Conservation (phyloP, 2,113 vertebrate species). For the Labrus mixtus region DNA sequence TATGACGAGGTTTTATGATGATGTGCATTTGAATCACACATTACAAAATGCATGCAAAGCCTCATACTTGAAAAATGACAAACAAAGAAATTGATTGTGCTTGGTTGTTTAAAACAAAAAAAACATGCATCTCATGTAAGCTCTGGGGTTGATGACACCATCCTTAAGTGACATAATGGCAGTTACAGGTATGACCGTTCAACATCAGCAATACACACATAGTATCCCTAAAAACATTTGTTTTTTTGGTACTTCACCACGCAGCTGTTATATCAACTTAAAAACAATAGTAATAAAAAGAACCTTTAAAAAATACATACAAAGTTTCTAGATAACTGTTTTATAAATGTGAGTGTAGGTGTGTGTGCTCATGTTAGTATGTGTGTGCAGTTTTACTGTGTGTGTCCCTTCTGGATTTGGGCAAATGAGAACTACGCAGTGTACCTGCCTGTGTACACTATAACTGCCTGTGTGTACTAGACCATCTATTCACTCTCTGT, state of each 20-base stretch:
- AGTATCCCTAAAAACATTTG: no score
- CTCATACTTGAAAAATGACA: neutral
- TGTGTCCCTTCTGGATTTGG: constrained; percentile 12
- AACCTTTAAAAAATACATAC: neutral
- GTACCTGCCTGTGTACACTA: constrained; percentile 13
- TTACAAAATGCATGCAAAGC: neutral
- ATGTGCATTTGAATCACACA: neutral
- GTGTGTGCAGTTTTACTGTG: constrained; percentile 13
- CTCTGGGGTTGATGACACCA: neutral
- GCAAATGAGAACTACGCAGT: neutral
- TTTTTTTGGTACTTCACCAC: neutral
- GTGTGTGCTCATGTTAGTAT: neutral
- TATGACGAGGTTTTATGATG: neutral
- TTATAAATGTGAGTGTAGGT: neutral
- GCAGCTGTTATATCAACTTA: neutral
- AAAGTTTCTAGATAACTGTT: neutral
- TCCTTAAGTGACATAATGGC: neutral
- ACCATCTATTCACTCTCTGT: constrained; percentile 47
- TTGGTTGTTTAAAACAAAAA: constrained; percentile 9
- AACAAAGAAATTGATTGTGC: neutral
- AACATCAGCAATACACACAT: neutral
- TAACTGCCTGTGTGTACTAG: constrained; percentile 48
- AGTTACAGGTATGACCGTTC: neutral
- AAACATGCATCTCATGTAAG: constrained; percentile 11
- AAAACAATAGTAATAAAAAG: neutral